Percentiles rank a stretch among this genome's conserved stretches.
These are phyloP conservation scores for Dichetophora obliterata DNA, from an alignment of 2,888 invertebrate genomes.

Conservation along the genomic window DNA sequence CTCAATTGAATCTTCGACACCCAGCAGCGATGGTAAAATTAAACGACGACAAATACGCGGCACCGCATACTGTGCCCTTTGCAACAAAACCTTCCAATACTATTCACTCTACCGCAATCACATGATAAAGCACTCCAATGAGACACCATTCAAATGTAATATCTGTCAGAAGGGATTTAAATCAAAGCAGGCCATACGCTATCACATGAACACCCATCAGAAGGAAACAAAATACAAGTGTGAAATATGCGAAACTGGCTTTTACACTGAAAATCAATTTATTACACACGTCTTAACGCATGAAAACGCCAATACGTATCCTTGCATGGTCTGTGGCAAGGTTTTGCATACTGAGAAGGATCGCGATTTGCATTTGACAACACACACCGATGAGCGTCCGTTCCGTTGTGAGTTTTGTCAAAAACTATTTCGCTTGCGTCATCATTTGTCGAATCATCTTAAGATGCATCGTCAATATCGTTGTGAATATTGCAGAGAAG, in stretches of 20 bases:
- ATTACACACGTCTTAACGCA: slow-evolving; percentile 56
- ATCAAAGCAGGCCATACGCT: slow-evolving; percentile 58
- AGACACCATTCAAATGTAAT: slow-evolving; percentile 56
- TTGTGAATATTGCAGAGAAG: slow-evolving; percentile 55
- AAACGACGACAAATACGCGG: slow-evolving; percentile 56
- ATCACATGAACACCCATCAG: slow-evolving; percentile 58
- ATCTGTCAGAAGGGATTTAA: slow-evolving; percentile 57
- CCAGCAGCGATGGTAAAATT: slow-evolving; percentile 38
- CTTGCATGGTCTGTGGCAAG: slow-evolving; percentile 57
- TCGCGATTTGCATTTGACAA: slow-evolving; percentile 65
- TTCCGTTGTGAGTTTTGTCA: slow-evolving; percentile 64
- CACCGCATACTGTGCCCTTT: slow-evolving; percentile 55
- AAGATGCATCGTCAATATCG: slow-evolving; percentile 57
- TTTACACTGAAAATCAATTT: slow-evolving; percentile 59
- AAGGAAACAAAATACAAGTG: slow-evolving; percentile 55
- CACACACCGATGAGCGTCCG: slow-evolving; percentile 73
- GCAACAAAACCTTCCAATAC: slow-evolving; percentile 57
- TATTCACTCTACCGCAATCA: slow-evolving; percentile 58
- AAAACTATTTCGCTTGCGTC: slow-evolving; percentile 58
- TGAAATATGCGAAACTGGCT: slow-evolving; percentile 71
- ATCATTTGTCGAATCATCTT: slow-evolving; percentile 58
- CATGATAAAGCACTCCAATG: slow-evolving; percentile 58
- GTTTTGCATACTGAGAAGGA: slow-evolving; percentile 53
- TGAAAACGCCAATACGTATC: slow-evolving; percentile 52
- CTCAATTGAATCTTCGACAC: slow-evolving; percentile 37